Evolutionary conservation across 2,888 invertebrate species (phyloP), one percentile per base, ranked within the genome.

Genomic region (Nomada ferruginata): DNA sequence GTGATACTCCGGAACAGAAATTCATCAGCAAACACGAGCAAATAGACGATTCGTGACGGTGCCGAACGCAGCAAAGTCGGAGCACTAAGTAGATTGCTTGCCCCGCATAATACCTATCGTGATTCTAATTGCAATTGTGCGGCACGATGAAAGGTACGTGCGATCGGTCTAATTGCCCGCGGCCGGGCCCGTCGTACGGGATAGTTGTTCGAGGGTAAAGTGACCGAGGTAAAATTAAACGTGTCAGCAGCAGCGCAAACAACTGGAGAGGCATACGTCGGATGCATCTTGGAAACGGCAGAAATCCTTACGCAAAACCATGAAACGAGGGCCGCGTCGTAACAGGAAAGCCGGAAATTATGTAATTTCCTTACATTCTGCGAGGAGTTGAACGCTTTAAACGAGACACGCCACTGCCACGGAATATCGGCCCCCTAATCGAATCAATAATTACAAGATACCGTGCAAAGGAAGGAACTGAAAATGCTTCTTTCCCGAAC

Each of bases 311-410:
- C 77, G 79, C 79, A 75, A 82, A 76, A 78, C 64, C 79, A 75
- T 78, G 80, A 80, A 83, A 78, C 80, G 80, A 64, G 74, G 68
- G 52, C 29, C 64, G 70, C 53, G 42, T 72, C 29, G 71, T 52
- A 60, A 64, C 80, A 52, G 66, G 82, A 60, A 74, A 75, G 83
- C 84, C 90, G 92, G 92, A 92, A 91, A 92, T 92, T 91, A 91
- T 86, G 88, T 91, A 90, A 92, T 92, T 92, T 92, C 92, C 92
- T 88, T 81, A 80, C 83, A 89, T 91, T 91, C 86, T 87, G 78
- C 68, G 29, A 36, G 26, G 47, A 71, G 73, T 65, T 61, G 76
- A 44, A 76, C 59, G 81, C 81, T 76, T 85, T 82, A 75, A 63
- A 55, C 78, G 55, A 52, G 52, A 75, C 71, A 15, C 64, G 64